These are phyloP conservation scores for Thereuonema tuberculata DNA, from an alignment of 1,140 invertebrate genomes.

Conservation along the genomic window DNA sequence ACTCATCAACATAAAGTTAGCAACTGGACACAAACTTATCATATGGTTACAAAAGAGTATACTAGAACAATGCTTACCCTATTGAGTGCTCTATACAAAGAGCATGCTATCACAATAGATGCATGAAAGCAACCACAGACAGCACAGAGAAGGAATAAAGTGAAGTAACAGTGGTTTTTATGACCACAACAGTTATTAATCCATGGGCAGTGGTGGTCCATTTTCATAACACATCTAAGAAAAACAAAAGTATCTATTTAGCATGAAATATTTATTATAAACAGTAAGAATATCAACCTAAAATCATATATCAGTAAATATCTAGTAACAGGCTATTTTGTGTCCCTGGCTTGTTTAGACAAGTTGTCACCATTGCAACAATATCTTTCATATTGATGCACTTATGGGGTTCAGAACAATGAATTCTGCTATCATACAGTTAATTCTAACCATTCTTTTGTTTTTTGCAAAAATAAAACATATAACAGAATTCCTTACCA, in stretches of 20 bases:
- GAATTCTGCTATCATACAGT: no score
- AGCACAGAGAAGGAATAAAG: slow-evolving; percentile 72
- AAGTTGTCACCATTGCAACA: no score
- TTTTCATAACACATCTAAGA: slow-evolving; percentile 74
- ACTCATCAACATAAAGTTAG: no score
- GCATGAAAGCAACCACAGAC: slow-evolving; percentile 78
- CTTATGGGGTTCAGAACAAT: no score
- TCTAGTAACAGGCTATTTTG: no score
- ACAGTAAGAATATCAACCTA: slow-evolving; percentile 17
- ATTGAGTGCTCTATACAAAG: slow-evolving; percentile 62
- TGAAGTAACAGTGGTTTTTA: slow-evolving; percentile 79
- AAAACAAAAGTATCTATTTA: slow-evolving; percentile 2
- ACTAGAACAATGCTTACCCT: no score
- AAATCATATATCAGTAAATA: not conserved
- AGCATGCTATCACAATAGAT: slow-evolving; percentile 54
- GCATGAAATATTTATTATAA: no score
- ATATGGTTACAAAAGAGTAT: slow-evolving; percentile 24
- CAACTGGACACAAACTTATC: slow-evolving; percentile 11
- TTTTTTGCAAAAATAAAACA: no score
- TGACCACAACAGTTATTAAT: slow-evolving; percentile 85
- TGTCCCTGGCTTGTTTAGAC: no score
- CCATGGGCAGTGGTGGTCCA: slow-evolving; percentile 95
- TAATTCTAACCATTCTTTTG: no score
- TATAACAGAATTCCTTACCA: no score
- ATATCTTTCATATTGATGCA: not conserved